Percentiles rank a stretch among this genome's conserved stretches.
phyloP scores from a whole-genome alignment of 2,797 vertebrate genomes.

The Manis pentadactyla region DNA sequence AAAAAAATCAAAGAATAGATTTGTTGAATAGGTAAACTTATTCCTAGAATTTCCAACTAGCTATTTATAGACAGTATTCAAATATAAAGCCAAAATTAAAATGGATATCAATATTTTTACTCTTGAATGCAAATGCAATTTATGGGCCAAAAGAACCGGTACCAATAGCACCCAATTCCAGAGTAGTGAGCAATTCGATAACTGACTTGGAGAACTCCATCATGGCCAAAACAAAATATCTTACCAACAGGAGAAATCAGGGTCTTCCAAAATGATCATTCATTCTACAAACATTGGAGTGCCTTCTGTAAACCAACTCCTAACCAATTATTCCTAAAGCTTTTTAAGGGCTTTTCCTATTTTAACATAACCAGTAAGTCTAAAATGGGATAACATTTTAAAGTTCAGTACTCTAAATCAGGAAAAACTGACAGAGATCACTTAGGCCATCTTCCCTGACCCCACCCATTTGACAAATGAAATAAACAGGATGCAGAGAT shows the following conservation, averaged over 20 bases:
- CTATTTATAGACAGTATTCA: conserved; percentile 56
- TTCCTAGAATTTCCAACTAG: conserved; percentile 50
- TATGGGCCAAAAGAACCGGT: background rate
- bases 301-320: background rate
- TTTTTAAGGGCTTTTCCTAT: background rate
- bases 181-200: background rate
- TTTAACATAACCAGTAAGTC: conserved; percentile 36
- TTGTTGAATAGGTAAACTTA: conserved; percentile 63
- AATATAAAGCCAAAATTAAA: conserved; percentile 62
- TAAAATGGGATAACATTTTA: conserved; percentile 18
- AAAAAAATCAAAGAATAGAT: conserved; percentile 54
- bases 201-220: background rate
- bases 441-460: background rate
- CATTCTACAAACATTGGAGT: background rate
- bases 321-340: conserved; percentile 17
- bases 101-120: conserved; percentile 44
- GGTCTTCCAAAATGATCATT: background rate
- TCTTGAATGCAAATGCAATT: conserved; percentile 3
- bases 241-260: background rate
- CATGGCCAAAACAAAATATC: background rate
- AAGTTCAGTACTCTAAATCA: conserved; percentile 9
- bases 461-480: background rate
- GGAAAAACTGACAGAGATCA: conserved; percentile 41
- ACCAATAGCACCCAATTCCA: background rate
- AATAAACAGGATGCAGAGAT: background rate